phyloP scores from a whole-genome alignment of 2,113 vertebrate genomes.

The Aphyosemion australe region DNA sequence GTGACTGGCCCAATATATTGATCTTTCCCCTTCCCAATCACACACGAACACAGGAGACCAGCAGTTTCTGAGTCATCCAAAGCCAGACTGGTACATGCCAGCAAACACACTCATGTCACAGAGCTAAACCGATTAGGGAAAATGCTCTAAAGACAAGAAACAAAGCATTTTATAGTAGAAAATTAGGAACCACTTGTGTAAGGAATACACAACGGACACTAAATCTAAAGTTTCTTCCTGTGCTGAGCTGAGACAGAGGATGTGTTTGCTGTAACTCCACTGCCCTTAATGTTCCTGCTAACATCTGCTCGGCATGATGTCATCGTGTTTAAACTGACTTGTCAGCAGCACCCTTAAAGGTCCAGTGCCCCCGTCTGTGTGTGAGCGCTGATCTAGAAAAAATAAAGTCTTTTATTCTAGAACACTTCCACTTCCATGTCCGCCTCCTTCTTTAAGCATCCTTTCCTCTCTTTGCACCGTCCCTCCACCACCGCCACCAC shows the following conservation, averaged over 20 bases:
- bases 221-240: conserved; percentile 3
- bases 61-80: background rate
- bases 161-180: background rate
- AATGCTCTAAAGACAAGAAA: background rate
- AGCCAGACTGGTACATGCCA: conserved; percentile 3
- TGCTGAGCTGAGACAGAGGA: conserved; percentile 5
- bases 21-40: background rate
- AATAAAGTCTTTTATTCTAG: conserved; percentile 31
- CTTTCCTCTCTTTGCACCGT: conserved; percentile 26
- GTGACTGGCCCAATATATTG: background rate
- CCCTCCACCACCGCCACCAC: background rate
- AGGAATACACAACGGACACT: background rate
- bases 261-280: conserved; percentile 24
- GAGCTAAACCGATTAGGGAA: background rate
- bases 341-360: conserved; percentile 33
- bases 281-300: conserved; percentile 17
- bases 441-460: conserved; percentile 26
- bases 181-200: background rate
- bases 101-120: conserved; percentile 2
- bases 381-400: conserved; percentile 10
- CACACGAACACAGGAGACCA: background rate
- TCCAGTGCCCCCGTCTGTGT: background rate
- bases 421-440: conserved; percentile 41
- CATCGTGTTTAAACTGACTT: conserved; percentile 21
- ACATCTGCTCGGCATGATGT: conserved; percentile 25